Conservation (phyloP, 2,113 vertebrate genomes). For the Macroglossus sobrinus region DNA sequence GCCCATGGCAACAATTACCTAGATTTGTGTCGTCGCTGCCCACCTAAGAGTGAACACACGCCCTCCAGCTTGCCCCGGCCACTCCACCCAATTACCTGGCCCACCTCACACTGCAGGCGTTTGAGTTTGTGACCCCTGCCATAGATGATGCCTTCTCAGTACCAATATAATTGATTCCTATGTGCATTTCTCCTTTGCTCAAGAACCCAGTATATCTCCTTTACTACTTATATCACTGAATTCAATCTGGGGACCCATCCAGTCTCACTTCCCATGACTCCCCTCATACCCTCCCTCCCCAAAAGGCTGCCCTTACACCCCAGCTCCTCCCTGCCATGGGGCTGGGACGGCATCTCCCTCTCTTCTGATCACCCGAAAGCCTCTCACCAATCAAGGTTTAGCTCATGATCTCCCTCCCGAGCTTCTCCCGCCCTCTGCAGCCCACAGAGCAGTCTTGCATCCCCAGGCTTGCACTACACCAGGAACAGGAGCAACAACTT, state of each 20-base stretch:
- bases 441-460: background rate
- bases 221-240: background rate
- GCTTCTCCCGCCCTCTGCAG: background rate
- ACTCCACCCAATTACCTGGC: background rate
- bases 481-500: accelerated
- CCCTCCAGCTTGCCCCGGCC: background rate
- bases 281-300: background rate
- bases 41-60: accelerated
- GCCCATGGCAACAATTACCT: accelerated
- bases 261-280: background rate
- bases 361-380: background rate
- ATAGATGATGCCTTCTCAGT: background rate
- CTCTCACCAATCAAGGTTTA: background rate
- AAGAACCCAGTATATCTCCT: background rate
- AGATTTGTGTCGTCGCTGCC: background rate
- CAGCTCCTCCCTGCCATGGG: background rate
- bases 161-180: background rate
- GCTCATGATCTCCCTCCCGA: accelerated
- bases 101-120: background rate
- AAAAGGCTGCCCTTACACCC: too few relatives aligned
- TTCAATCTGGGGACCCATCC: background rate
- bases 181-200: background rate
- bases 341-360: background rate
- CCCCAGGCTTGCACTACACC: background rate
- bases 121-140: background rate